A percentile compares a stretch with the other conserved stretches of the same genome.
Evolutionary conservation across 2,797 vertebrate genomes (phyloP).

Genomic region (Epinephelus awoara): DNA sequence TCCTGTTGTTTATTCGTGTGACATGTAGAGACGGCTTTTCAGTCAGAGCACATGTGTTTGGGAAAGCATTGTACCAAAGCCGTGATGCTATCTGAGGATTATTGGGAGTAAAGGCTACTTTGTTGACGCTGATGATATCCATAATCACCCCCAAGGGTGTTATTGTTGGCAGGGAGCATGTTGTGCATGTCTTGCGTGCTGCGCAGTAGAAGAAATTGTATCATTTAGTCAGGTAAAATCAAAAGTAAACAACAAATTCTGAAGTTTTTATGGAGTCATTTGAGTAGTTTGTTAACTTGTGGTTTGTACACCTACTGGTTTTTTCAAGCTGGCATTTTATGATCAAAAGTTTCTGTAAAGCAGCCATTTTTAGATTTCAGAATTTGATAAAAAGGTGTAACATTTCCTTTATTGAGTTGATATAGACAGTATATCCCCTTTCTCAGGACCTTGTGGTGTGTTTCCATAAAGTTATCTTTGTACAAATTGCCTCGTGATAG

Average conservation of each 20-base stretch:
- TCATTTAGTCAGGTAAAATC: neutral
- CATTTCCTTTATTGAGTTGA: too few species aligned
- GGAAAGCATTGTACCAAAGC: conserved; percentile 9
- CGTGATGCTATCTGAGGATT: neutral
- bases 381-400: neutral
- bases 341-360: neutral
- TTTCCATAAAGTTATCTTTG: conserved; percentile 20
- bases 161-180: neutral
- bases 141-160: conserved; percentile 4
- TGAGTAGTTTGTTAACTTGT: neutral
- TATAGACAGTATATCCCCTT: too few species aligned
- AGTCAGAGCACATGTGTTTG: conserved; percentile 10
- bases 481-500: conserved; percentile 12
- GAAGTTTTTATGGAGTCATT: neutral
- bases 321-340: neutral
- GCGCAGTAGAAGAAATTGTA: neutral
- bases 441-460: neutral
- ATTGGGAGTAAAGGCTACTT: neutral
- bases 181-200: neutral
- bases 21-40: conserved; percentile 39
- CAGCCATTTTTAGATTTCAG: neutral
- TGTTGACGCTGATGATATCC: conserved; percentile 13
- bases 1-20: conserved; percentile 39
- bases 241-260: neutral
- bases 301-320: neutral